These are phyloP conservation scores for Bombus fervidus DNA, from an alignment of 1,140 invertebrate genomes.

Conservation along the genomic window DNA sequence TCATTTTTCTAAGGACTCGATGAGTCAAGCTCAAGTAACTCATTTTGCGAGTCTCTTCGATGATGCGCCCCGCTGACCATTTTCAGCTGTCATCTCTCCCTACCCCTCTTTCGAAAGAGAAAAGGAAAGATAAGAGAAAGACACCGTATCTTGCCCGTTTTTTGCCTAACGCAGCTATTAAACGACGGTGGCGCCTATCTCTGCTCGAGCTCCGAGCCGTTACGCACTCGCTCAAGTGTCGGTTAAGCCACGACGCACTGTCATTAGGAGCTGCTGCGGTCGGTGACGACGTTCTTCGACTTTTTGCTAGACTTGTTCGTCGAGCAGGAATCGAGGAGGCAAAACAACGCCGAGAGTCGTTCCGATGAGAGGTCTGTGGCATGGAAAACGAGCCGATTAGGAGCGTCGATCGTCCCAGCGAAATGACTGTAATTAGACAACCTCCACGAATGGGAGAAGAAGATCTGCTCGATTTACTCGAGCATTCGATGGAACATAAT, in stretches of 20 bases:
- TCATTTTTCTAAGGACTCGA: not conserved
- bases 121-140: not conserved
- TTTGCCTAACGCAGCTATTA: not conserved
- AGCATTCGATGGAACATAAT: conserved; percentile 7
- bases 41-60: not conserved
- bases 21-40: conserved; percentile 31
- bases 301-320: conserved; percentile 24
- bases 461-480: not conserved
- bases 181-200: not conserved
- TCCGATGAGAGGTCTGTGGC: not conserved
- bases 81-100: no score
- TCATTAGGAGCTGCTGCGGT: conserved; percentile 4
- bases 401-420: not conserved
- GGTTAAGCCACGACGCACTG: conserved; percentile 8
- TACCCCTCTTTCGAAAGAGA: accelerated
- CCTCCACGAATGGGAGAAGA: not conserved
- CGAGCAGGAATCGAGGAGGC: not conserved
- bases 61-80: no score
- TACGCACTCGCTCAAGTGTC: conserved; percentile 36
- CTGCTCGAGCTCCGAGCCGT: not conserved
- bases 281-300: conserved; percentile 36
- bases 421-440: conserved; percentile 25
- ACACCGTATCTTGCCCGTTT: not conserved
- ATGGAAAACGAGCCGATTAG: conserved; percentile 23
- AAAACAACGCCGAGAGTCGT: not conserved